Evolutionary conservation across 2,888 invertebrate genomes (phyloP).

Genomic region (Xylota sylvarum): DNA sequence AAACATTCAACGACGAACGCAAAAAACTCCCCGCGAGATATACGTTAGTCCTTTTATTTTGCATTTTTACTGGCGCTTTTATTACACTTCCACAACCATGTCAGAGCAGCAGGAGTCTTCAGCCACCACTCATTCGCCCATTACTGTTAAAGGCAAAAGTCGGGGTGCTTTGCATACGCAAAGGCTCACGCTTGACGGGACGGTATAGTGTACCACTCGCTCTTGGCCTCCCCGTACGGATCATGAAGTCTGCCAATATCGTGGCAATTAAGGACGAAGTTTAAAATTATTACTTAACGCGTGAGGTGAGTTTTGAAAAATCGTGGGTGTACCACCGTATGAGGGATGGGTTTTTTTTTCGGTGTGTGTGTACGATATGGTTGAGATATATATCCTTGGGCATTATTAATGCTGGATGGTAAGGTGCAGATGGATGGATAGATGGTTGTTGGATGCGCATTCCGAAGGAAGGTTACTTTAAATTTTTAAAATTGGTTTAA

Average conservation of each 20-base stretch:
- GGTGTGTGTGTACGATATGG: background rate
- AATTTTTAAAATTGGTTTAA: slow-evolving; percentile 33
- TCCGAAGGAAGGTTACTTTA: slow-evolving; percentile 9
- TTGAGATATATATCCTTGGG: slow-evolving; percentile 12
- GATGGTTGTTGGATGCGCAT: background rate
- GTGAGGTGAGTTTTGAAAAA: slow-evolving; percentile 63
- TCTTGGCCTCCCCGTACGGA: slow-evolving; percentile 7
- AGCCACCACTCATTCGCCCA: background rate
- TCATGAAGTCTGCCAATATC: slow-evolving; percentile 61
- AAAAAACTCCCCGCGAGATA: slow-evolving; percentile 14
- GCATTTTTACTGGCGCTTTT: slow-evolving; percentile 35
- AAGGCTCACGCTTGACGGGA: slow-evolving; percentile 1
- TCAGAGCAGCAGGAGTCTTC: background rate
- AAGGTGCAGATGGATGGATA: background rate
- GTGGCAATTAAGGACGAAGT: slow-evolving; percentile 68
- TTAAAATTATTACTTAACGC: slow-evolving; percentile 67
- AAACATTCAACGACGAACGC: slow-evolving; percentile 4
- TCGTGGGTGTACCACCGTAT: background rate
- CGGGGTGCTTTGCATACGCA: slow-evolving; percentile 26
- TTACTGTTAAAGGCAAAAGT: slow-evolving; percentile 16
- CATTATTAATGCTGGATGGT: slow-evolving; percentile 2
- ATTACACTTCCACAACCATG: slow-evolving; percentile 25
- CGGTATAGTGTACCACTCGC: background rate
- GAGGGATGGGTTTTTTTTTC: background rate
- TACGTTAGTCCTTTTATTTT: slow-evolving; percentile 16